Evolutionary conservation across 2,888 invertebrate species (phyloP), one percentile per base, ranked within the genome.

Genomic region (Orthosia gothica): DNA sequence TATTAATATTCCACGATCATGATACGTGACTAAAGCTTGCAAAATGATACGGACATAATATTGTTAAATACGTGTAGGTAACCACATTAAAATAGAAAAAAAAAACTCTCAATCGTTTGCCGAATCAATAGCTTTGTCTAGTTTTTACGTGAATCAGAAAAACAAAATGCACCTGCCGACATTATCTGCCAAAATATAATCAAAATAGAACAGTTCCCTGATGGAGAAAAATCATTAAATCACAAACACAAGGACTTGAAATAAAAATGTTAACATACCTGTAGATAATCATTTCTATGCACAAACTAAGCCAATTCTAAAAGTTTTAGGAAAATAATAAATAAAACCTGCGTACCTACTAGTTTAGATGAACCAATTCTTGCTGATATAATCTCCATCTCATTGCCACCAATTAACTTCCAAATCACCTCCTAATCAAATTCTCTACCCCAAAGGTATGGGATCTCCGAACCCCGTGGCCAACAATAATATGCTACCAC

Each of bases 401-500:
- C 2, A 16, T 15, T 49, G 11, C 13, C 3, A 55, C 52, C 15
- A 2, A 26, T 12, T 15, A 16, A 5, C 0, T 13, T 32, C 18
- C 58, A 2, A 16, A n/a, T 12, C 20, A 50, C 20, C 12, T 45
- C 5, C 18, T 61, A 12, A 57, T 50, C 0, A 5, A 20, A 13
- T 52, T 65, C 0, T 26, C 20, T 67, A 23, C 79, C 87, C 76
- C 63, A 16, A 74, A 96, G 96, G 95, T 77, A 95, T 96, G 94
- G 96, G 95, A 20, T 96, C 96, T 2, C 94, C 96, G 2, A 95
- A 94, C 81, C 95, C 97, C 58, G 95, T 96, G 63, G 90, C 93
- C 12, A 96, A 95, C 87, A 96, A 96, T 93, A 97, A 97, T 93
- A 97, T 97, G 97, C 95, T 97, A 91, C 96, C 97, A 86, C 96